Base-by-base conservation (phyloP, 1,140 invertebrate species). In the Drosophila ambigua region DNA sequence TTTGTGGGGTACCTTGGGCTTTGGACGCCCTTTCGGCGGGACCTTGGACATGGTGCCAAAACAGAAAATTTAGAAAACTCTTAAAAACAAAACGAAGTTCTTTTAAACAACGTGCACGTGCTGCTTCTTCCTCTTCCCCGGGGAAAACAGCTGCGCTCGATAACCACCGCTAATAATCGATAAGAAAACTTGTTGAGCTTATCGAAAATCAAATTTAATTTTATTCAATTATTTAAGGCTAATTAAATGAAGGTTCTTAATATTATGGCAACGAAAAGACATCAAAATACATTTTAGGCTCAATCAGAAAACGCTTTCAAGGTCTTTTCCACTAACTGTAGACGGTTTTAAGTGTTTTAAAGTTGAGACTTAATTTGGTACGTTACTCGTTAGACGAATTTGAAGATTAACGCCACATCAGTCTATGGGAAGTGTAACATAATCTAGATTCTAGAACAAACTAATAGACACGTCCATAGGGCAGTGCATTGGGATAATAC, bases 391-490 rank as follows among this genome's bases (percentile, higher is more conserved):
- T 88, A 68, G 74, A 82, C 83, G 82, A 87, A 87, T 88, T 54
- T 46, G 52, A 59, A 69, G 60, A 71, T 59, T 72, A 69, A 60
- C 65, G 61, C 58, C 76, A 78, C 66, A 76, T 85, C 82, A 85
- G 82, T 85, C 82, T 87, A 74, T 80, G 74, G 74, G 67, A 49
- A 41, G 16, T 46, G 15, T 13, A 55, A 45, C 45, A 11, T 31
- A 41, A 39, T 11, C 11, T 39, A 39, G 11, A 28, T 28, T 13
- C 35, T 39, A 39, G 35, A 16, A 35, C 16, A 52, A 16, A 9
- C 64, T 61, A 92, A 54, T 92, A 92, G 35, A 92, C 91, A 35
- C 91, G 81, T 5, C 91, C 91, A 52, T 92, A 92, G 26, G 91
- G 91, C 68, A 92, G 65, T 6, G 79, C 81, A 52, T 85, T 89